phyloP scores from a whole-genome alignment of 1,140 invertebrate genomes.

The Eurosta solidaginis region DNA sequence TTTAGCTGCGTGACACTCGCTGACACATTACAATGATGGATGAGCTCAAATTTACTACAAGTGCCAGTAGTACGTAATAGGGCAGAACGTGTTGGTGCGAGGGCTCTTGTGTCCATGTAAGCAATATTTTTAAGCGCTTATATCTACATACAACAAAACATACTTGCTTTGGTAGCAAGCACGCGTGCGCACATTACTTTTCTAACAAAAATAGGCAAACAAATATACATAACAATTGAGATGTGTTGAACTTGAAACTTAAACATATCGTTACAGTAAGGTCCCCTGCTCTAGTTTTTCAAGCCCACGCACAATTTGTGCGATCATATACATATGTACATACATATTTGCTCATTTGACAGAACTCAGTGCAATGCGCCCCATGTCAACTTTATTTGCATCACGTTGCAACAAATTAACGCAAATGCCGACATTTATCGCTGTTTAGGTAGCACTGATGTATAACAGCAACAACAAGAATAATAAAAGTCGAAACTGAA shows the following conservation, averaged over 20 bases:
- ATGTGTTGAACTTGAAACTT: slow-evolving; percentile 13
- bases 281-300: neutral
- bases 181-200: neutral
- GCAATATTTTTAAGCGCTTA: neutral
- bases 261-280: too few relatives aligned
- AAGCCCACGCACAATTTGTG: too few relatives aligned
- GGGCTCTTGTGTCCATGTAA: too few relatives aligned
- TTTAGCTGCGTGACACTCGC: neutral
- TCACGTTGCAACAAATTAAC: slow-evolving; percentile 13
- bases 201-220: neutral
- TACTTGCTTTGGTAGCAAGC: neutral
- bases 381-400: neutral
- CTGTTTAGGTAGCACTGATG: neutral
- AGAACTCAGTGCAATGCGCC: neutral
- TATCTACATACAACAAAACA: neutral
- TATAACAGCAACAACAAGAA: neutral
- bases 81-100: neutral
- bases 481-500: neutral
- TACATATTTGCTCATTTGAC: neutral
- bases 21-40: slow-evolving; percentile 14
- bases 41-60: slow-evolving; percentile 5
- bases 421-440: neutral
- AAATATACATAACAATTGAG: neutral
- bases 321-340: too few relatives aligned
- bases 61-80: neutral